Percentiles rank a stretch among this genome's conserved stretches.
Conservation (phyloP, 2,113 vertebrate genomes). For the Asarcornis scutulata region DNA sequence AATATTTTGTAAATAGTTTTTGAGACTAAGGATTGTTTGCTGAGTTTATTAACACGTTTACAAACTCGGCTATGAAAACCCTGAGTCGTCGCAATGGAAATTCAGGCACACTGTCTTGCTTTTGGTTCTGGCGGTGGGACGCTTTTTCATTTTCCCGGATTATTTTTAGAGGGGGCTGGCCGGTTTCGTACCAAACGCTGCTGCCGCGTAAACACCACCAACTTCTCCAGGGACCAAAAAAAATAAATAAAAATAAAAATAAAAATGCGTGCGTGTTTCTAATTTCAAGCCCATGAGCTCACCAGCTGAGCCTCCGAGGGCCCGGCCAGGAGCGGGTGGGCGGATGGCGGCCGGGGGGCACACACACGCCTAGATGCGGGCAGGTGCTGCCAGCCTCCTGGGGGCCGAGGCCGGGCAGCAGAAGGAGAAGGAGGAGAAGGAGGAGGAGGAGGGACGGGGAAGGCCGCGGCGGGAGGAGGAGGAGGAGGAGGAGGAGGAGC, state of each 20-base stretch:
- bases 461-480: not conserved
- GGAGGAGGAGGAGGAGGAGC: not conserved
- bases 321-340: accelerated
- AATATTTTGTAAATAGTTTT: not conserved
- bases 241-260: not conserved
- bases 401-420: not conserved
- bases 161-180: not conserved
- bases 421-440: not conserved
- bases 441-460: not conserved
- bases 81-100: not conserved
- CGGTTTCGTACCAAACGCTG: not conserved
- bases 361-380: not conserved
- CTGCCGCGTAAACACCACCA: not conserved
- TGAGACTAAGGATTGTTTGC: not conserved
- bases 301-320: not conserved
- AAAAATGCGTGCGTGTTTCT: not conserved
- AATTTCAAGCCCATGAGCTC: slow-evolving; percentile 50
- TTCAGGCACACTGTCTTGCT: not conserved
- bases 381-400: not conserved
- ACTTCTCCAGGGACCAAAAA: slow-evolving; percentile 37
- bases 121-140: not conserved
- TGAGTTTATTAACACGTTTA: not conserved
- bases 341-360: not conserved
- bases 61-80: not conserved
- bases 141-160: not conserved